Base-by-base conservation (phyloP, 2,113 vertebrate species). In the Paralichthys olivaceus region DNA sequence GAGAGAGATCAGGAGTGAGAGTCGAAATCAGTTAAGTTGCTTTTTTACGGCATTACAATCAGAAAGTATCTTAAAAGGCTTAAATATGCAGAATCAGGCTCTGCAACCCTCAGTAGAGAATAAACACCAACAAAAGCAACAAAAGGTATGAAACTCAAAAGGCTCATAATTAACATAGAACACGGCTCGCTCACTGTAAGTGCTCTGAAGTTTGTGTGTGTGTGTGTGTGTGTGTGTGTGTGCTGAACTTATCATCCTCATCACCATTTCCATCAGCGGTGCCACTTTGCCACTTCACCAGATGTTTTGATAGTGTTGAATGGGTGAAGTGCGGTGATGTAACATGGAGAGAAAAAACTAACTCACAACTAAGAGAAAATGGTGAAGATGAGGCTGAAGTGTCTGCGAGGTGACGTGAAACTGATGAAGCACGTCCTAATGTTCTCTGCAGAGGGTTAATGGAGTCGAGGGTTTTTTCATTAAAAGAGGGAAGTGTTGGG, bases 231-330 rank as follows among this genome's bases (percentile, higher is more conserved):
- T 14, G 43, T 43, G 49, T 43, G 4, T 62, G 9, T 13, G 14
- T 47, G 72, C n/a, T 47, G 68, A 8, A 34, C 32, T 34, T 34
- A 34, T 25, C 68, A 49, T 55, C 22, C 49, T 72, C 64, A 20
- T 64, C 45, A 77, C 72, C 81, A 77, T 84, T 80, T 71, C 74
- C 81, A 83, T 86, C 74, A 81, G 69, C 69, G 73, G 66, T 49
- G 55, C 77, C 62, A 14, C 40, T 75, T 64, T 20, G 14, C 51
- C 80, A 75, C 77, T 78, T 87, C 47, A 79, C 4, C 6, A 8
- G 23, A 56, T 61, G 65, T 32, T 19, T 72, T 3, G 19, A 75
- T 58, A 47, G 71, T 4, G 32, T 2, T n/a, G 37, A 80, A 86
- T 77, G 67, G 67, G 73, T 61, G 70, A 77, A 72, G 73, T 43